Evolutionary conservation across 1,140 invertebrate genomes (phyloP), one percentile per base, ranked within the genome.

Genomic region (Neomicropteryx cornuta): DNA sequence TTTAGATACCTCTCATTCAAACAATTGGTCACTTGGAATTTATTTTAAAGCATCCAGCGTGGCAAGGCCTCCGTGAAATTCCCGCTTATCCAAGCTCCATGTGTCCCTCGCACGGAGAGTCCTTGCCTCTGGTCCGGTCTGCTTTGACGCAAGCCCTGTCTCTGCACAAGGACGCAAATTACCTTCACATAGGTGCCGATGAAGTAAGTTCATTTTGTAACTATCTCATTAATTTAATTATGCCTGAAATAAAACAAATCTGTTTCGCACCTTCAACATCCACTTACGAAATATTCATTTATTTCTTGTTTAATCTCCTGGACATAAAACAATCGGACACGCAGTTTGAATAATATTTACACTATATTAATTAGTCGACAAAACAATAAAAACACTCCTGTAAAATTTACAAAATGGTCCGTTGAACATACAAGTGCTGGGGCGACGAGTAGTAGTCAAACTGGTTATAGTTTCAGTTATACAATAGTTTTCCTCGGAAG

Each of bases 11-110:
- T 21, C 66, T 98, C 10, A 73, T 97, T 13, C 95, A 97, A 67
- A 95, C 92, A 2, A 92, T 97, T 59, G 93, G 93, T 1, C 93
- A 97, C 62, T 60, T 94, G 56, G 91, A 96, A 73, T 96, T 88
- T 74, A 81, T 89, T 0, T 65, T 97, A 18, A 96, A 96, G 58
- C 77, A 89, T 49, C 68, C 78, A 20, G 71, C 80, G 44, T 93
- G 81, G 60, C 55, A 68, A 36, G 68, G 76, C 14, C 53, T 95
- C 6, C 65, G 91, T 17, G 93, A 96, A 67, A 72, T 87, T 1
- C 71, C 74, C 4, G 64, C 72, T 4, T 84, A 83, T 51, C 87
- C 88, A 0, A 81, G 87, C 46, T 86, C 87, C 0, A 74, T 93
- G 30, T 93, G 88, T 52, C 89, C 89, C 1, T 80, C 80, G 1